These are phyloP conservation scores for Monopterus albus DNA, from an alignment of 2,113 vertebrate species.

Conservation along the genomic window DNA sequence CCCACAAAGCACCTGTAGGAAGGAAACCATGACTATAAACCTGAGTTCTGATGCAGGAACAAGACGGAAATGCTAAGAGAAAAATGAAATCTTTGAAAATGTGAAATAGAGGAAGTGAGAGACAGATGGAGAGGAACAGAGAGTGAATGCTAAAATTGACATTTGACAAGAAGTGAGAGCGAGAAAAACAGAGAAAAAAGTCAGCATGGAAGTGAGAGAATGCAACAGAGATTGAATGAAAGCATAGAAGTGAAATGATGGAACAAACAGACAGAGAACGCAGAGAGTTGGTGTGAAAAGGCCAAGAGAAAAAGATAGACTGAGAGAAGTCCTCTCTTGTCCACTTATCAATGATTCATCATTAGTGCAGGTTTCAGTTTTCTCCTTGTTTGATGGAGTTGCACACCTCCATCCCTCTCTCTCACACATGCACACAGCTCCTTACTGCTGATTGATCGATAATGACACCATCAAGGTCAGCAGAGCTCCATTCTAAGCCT, in stretches of 20 bases:
- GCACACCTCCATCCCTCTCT: conserved; percentile 51
- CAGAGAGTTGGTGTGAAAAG: neutral
- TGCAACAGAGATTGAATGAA: neutral
- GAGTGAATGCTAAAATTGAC: conserved; percentile 50
- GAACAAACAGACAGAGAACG: neutral
- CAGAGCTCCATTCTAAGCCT: conserved; percentile 58
- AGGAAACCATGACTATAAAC: conserved; percentile 21
- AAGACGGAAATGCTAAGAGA: conserved; percentile 50
- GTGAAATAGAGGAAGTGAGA: conserved; percentile 31
- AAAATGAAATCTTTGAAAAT: conserved; percentile 37
- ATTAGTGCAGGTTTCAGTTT: conserved; percentile 85
- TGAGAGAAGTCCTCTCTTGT: conserved; percentile 42
- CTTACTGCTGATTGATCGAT: conserved; percentile 79
- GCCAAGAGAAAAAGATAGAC: conserved; percentile 20
- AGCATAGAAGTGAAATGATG: neutral
- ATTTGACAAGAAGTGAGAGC: conserved; percentile 42
- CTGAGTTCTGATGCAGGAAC: conserved; percentile 25
- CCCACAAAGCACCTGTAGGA: conserved; percentile 26
- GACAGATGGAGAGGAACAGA: neutral
- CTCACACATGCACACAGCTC: conserved; percentile 33
- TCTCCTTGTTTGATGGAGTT: conserved; percentile 77
- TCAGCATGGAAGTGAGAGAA: neutral
- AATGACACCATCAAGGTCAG: conserved; percentile 89
- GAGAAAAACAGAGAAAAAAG: conserved; percentile 11
- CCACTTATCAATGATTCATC: conserved; percentile 90